These are phyloP conservation scores for Otocyon megalotis DNA, from an alignment of 2,113 vertebrate species.

Conservation along the genomic window DNA sequence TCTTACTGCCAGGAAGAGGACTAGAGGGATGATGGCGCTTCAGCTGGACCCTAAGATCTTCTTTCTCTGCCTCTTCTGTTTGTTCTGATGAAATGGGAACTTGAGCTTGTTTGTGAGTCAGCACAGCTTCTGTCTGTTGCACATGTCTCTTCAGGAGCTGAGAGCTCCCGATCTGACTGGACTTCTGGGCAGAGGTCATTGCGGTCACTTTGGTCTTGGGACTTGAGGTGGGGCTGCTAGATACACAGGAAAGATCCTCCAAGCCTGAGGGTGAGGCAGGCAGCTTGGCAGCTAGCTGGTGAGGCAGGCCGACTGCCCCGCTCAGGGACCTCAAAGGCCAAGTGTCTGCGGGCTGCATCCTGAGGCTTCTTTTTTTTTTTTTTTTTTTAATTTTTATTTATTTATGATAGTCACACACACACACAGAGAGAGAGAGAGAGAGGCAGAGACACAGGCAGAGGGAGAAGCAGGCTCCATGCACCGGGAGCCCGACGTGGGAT, in stretches of 20 bases:
- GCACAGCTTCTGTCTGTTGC: conserved; percentile 91
- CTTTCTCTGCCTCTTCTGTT: conserved; percentile 91
- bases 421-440: too few relatives aligned
- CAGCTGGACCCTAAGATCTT: conserved; percentile 90
- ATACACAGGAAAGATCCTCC: conserved; percentile 97
- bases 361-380: conserved; percentile 89
- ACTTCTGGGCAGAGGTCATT: conserved; percentile 93
- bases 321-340: conserved; percentile 93
- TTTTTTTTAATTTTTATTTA: too few relatives aligned
- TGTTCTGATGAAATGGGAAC: conserved; percentile 93
- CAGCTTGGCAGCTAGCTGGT: conserved; percentile 89
- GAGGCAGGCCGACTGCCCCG: conserved; percentile 92
- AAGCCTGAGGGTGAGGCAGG: conserved; percentile 95
- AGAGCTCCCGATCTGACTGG: conserved; percentile 90
- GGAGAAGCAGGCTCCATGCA: too few relatives aligned
- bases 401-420: too few relatives aligned
- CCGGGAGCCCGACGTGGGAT: too few relatives aligned
- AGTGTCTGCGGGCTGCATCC: conserved; percentile 89
- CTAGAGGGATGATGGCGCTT: conserved; percentile 94
- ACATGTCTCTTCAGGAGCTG: conserved; percentile 95
- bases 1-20: conserved; percentile 90
- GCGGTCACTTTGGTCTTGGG: conserved; percentile 94
- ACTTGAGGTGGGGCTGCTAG: conserved; percentile 97
- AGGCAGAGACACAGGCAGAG: too few relatives aligned
- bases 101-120: conserved; percentile 96